Percentiles rank a stretch among this genome's conserved stretches.
These are phyloP conservation scores for Rostratula benghalensis DNA, from an alignment of 2,113 vertebrate genomes.

Conservation along the genomic window DNA sequence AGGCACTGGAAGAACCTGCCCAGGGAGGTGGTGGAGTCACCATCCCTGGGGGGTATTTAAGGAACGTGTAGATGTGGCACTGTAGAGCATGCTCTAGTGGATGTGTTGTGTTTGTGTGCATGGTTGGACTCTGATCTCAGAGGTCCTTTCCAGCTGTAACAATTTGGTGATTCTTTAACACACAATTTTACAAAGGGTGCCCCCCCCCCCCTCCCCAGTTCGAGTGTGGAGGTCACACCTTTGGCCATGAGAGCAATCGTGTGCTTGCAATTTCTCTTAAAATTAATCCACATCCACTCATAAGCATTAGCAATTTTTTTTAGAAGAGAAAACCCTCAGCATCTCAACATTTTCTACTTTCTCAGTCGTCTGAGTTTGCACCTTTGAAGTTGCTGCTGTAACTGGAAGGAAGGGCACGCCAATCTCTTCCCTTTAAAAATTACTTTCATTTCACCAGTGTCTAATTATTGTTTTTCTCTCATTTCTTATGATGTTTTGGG, in stretches of 20 bases:
- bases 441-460: not conserved
- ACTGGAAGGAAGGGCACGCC: not conserved
- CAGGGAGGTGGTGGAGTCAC: too few relatives aligned
- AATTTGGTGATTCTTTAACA: not conserved
- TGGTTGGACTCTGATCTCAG: too few relatives aligned
- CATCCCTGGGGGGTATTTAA: too few relatives aligned
- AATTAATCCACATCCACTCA: not conserved
- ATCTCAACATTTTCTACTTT: not conserved
- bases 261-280: not conserved
- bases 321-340: not conserved
- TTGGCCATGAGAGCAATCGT: not conserved
- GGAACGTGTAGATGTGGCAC: too few relatives aligned
- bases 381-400: not conserved
- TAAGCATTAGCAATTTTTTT: not conserved
- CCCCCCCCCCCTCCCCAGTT: fast-evolving
- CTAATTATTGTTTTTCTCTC: not conserved
- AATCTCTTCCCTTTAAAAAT: not conserved
- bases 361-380: not conserved
- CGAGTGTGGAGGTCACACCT: not conserved
- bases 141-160: too few relatives aligned
- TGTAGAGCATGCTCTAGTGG: too few relatives aligned
- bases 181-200: not conserved
- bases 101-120: too few relatives aligned
- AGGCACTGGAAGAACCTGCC: too few relatives aligned
- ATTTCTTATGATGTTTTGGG: not conserved